Base-by-base conservation (phyloP, 2,113 vertebrate species). In the Campylomormyrus tamandua region DNA sequence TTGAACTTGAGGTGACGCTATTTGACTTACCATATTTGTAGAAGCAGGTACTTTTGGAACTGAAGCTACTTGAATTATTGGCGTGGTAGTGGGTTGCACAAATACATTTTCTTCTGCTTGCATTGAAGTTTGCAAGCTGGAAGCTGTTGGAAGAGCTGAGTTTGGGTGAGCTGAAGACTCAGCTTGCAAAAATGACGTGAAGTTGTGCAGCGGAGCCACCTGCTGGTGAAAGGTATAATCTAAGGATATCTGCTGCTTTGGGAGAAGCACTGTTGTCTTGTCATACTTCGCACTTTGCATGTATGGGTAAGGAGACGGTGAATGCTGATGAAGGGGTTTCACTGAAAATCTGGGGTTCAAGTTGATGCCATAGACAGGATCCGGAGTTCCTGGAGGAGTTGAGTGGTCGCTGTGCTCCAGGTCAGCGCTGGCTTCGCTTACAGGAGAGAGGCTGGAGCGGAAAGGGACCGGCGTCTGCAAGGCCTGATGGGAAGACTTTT, bases 351-450 rank as follows among this genome's bases (percentile, higher is more conserved):
- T 91, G 24, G 92, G 92, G 11, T 89, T 92, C 62, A 24, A 91
- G 45, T 46, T 53, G 45, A 42, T 15, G 13, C 88, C 7, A 1
- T 89, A 13, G 2, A 89, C 89, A 6, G 90, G 1, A 0, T 96
- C 93, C 0, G 94, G 93, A 19, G 93, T 85, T 91, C 93, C 94
- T 0, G 93, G 93, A 1, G 94, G 93, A 48, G 93, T 93, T 52
- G 93, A 4, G 1, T 85, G 90, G 35, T 96, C 96, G 3, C 94
- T 94, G 84, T 92, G 88, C 80, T 99, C 98, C 0, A 96, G 93
- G 90, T 99, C 97, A 0, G 97, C 92, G 92, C 97, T 97, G 10
- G 96, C 97, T 92, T 99, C 98, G 0, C 96, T 98, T 80, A 99
- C 98, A 0, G 98, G 98, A 0, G 98, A 99, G 70, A 99, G 94